phyloP scores from a whole-genome alignment of 2,888 invertebrate genomes.

The Zaprionus obscuricornis region DNA sequence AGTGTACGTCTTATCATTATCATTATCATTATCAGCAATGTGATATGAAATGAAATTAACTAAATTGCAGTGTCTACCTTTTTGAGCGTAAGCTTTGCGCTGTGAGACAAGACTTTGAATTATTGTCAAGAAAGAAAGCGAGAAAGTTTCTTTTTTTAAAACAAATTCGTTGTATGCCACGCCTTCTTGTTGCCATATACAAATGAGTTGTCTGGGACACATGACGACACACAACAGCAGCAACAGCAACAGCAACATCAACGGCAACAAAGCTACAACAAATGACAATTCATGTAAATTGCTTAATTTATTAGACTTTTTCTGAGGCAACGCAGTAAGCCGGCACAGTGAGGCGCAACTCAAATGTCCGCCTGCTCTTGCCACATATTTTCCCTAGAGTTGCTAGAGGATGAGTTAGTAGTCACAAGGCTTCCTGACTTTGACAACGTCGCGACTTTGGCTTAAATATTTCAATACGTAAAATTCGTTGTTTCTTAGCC shows the following conservation, averaged over 20 bases:
- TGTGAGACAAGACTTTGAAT: constrained; percentile 51
- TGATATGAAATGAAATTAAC: constrained; percentile 67
- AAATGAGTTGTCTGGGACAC: constrained; percentile 71
- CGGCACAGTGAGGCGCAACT: constrained; percentile 1
- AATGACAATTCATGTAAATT: constrained; percentile 79
- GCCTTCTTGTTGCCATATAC: constrained; percentile 51
- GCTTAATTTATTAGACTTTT: constrained; percentile 79
- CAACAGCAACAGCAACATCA: too few relatives aligned
- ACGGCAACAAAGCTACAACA: too few relatives aligned
- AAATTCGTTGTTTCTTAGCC: not conserved
- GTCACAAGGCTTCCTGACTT: constrained; percentile 69
- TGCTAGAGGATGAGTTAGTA: too few relatives aligned
- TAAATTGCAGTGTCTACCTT: constrained; percentile 56
- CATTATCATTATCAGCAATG: too few relatives aligned
- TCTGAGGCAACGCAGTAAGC: constrained; percentile 20
- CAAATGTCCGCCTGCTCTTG: constrained; percentile 50
- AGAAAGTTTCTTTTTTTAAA: constrained; percentile 49
- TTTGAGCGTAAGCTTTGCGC: too few relatives aligned
- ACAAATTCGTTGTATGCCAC: constrained; percentile 55
- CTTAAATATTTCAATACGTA: constrained; percentile 68
- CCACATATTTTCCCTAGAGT: too few relatives aligned
- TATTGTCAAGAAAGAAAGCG: constrained; percentile 60
- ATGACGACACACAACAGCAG: too few relatives aligned
- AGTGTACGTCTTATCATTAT: too few relatives aligned
- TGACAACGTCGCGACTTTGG: constrained; percentile 73